phyloP scores from a whole-genome alignment of 2,797 vertebrate species.

The Eurystomus glaucurus region DNA sequence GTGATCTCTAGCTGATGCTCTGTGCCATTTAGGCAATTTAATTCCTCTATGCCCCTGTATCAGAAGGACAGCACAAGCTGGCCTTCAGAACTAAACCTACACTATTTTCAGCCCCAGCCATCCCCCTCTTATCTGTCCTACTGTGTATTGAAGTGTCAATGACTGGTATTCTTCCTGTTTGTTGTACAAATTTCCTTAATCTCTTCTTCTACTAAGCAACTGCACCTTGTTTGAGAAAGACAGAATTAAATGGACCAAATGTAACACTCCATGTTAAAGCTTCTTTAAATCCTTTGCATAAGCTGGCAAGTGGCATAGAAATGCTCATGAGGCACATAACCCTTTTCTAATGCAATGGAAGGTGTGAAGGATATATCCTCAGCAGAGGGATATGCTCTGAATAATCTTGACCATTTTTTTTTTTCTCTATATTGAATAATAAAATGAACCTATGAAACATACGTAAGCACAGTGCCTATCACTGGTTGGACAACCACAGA shows the following conservation, averaged over 20 bases:
- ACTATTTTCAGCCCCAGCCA: background rate
- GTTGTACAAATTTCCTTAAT: background rate
- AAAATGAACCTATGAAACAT: background rate
- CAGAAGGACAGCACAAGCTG: background rate
- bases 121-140: background rate
- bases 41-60: background rate
- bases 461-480: background rate
- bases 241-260: background rate
- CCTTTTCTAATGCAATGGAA: background rate
- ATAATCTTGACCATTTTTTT: background rate
- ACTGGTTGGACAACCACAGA: fast-evolving
- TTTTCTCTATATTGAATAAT: background rate
- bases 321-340: background rate
- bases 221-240: background rate
- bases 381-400: background rate
- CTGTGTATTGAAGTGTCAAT: fast-evolving
- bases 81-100: background rate
- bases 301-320: background rate
- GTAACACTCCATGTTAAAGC: background rate
- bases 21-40: background rate
- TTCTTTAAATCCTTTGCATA: background rate
- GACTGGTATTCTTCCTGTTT: background rate
- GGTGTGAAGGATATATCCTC: background rate
- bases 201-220: background rate
- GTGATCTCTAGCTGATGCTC: background rate